These are phyloP conservation scores for Caenorhabditis sp. DNA, from an alignment of 2,888 invertebrate genomes.

Conservation along the genomic window DNA sequence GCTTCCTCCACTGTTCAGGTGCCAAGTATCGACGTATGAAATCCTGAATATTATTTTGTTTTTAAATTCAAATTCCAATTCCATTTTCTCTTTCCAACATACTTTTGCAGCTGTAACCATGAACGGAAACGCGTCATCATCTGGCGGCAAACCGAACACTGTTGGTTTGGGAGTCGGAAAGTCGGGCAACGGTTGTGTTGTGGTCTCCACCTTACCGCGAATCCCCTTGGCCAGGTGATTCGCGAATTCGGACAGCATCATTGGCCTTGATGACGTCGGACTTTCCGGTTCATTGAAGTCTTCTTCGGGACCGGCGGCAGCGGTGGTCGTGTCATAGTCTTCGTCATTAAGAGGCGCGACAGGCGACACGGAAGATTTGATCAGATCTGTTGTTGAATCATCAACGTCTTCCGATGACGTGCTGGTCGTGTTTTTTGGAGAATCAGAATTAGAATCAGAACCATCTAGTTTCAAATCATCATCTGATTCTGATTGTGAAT, in stretches of 20 bases:
- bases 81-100: no score
- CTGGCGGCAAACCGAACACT: slow-evolving; percentile 44
- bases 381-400: slow-evolving; percentile 51
- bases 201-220: slow-evolving; percentile 31
- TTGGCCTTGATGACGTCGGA: slow-evolving; percentile 46
- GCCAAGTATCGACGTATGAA: slow-evolving; percentile 65
- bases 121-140: slow-evolving; percentile 55
- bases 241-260: slow-evolving; percentile 59
- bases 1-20: slow-evolving; percentile 65
- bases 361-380: slow-evolving; percentile 38
- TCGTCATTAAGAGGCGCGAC: slow-evolving; percentile 3
- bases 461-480: no score
- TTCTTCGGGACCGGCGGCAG: slow-evolving; percentile 14
- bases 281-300: slow-evolving; percentile 42
- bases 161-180: slow-evolving; percentile 39
- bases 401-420: slow-evolving; percentile 33
- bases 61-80: neutral
- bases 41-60: no score
- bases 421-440: slow-evolving; percentile 20
- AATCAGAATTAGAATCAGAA: no score
- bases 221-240: slow-evolving; percentile 50
- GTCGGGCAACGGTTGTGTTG: slow-evolving; percentile 41
- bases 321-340: slow-evolving; percentile 35
- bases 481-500: slow-evolving; percentile 12
- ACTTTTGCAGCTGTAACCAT: slow-evolving; percentile 61